Base-by-base conservation (phyloP, 37 sponge, comb jelly and placozoan genomes). In the Dysidea cf. avara region DNA sequence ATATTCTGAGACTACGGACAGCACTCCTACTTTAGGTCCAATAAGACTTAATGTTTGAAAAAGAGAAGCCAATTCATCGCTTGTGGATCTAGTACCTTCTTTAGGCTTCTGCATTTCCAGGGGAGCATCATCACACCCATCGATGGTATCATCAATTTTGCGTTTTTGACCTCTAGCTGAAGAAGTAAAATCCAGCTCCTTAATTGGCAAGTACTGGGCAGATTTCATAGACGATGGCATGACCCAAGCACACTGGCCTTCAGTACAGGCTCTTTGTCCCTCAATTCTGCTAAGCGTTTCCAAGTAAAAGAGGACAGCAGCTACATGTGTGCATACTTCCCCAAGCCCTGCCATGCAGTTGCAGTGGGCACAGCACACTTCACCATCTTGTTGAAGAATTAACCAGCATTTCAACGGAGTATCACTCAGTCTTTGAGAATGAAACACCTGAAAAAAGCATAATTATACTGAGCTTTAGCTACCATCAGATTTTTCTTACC, bases 271-370 rank as follows among this genome's bases (percentile, higher is more conserved):
- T 9, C 9, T 43, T 6, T 2, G 20, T 17, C 76, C 65, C 33
- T 43, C 25, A 39, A 75, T 21, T 31, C 65, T 39, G 49, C 38
- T 25, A 26, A 49, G 5, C 3, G 64, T 9, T 33, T 63, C 64
- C 9, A 75, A 5, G 13, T 61, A 62, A 61, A 75, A 75, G 12
- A 75, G 38, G 7, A 75, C 6, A 11, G 76, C 76, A 47, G 76
- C 64, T 25, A 75, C 36, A 39, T 80, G 80, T 24, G 80, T 26
- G 37, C 80, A 80, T 12, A 9, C 9, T 43, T 80, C 80, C 18
- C 80, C 80, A 36, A 80, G 64, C 18, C 80, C 71, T 24, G 80
- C 80, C 80, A 80, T 80, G 51, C 80, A 69, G 18, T 32, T 80
- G 37, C 80, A 80, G 40, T 80, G 80, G 13, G 71, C 82, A 72